phyloP scores from a whole-genome alignment of 1,140 invertebrate genomes.

The Polypedilum vanderplanki region DNA sequence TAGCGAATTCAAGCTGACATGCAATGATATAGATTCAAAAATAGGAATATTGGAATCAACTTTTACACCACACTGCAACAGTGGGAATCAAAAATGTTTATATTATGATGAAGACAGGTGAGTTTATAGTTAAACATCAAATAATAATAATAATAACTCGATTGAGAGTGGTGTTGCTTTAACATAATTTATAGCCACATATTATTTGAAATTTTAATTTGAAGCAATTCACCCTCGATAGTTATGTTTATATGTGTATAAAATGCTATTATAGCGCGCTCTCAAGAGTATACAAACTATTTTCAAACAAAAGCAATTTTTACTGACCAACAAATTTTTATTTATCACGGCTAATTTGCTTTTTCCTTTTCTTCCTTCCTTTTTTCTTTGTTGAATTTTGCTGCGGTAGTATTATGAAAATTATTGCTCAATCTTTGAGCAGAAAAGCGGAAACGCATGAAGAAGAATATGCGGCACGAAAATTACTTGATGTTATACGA shows the following conservation, averaged over 20 bases:
- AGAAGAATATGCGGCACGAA: slow-evolving; percentile 22
- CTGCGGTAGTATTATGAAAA: slow-evolving; percentile 20
- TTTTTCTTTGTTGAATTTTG: neutral
- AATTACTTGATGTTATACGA: neutral
- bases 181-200: slow-evolving; percentile 13
- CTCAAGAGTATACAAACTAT: neutral
- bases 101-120: slow-evolving; percentile 27
- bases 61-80: slow-evolving; percentile 41
- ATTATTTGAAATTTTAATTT: slow-evolving; percentile 15
- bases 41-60: slow-evolving; percentile 48
- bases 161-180: neutral
- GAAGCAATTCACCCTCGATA: neutral
- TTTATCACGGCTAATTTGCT: neutral
- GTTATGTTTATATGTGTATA: too few species aligned
- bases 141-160: too few species aligned
- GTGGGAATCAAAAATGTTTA: slow-evolving; percentile 26
- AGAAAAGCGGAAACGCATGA: neutral
- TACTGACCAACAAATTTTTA: neutral
- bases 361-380: neutral
- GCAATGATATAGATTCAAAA: slow-evolving; percentile 46
- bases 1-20: slow-evolving; percentile 46
- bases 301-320: too few species aligned
- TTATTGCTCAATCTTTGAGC: slow-evolving; percentile 15
- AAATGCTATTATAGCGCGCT: neutral
- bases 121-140: neutral